Base-by-base conservation (phyloP, 2,797 vertebrate species). In the Melanotaenia boesemani region DNA sequence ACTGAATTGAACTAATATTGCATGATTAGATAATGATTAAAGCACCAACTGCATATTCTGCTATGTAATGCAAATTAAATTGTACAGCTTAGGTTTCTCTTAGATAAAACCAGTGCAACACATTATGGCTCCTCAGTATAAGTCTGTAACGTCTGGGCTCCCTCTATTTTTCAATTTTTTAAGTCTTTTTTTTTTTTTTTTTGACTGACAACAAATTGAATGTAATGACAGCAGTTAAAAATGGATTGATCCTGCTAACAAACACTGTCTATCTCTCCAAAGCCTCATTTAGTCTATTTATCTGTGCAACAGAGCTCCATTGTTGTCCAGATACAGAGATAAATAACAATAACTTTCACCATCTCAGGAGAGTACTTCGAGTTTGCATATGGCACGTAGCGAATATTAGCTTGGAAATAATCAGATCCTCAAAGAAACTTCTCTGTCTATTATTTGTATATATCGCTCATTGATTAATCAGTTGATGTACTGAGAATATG, bases 281-380 rank as follows among this genome's bases (percentile, higher is more conserved):
- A 74, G 20, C n/a, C 36, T 62, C 30, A 68, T 62, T 56, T 39
- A 58, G 37, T 24, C 24, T 54, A 54, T 52, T 59, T 52, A 55
- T 58, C 70, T 68, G 34, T 32, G 55, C 2, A 28, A 16, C 55
- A 20, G 58, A 67, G 71, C 30, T 74, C 24, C 56, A 61, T 37
- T 72, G 52, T 34, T 58, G 41, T 48, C 41, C 64, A 74, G 66
- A 41, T 63, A 34, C 41, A 63, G 18, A 50, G 26, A 55, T 66
- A 63, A 63, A 63, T 68, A 75, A 68, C 72, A 37, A 75, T 68
- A 30, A 76, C 63, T 58, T 52, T 69, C 66, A 62, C 24, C 20
- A 39, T 62, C 65, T 68, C 66, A 5, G 32, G 73, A 63, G 22
- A 63, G 72, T n/a, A 46, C 66, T 63, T 63, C 34, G 37, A 67